Percentiles rank a stretch among this genome's conserved stretches.
These are phyloP conservation scores for Manis javanica DNA, from an alignment of 2,797 vertebrate genomes.

Conservation along the genomic window DNA sequence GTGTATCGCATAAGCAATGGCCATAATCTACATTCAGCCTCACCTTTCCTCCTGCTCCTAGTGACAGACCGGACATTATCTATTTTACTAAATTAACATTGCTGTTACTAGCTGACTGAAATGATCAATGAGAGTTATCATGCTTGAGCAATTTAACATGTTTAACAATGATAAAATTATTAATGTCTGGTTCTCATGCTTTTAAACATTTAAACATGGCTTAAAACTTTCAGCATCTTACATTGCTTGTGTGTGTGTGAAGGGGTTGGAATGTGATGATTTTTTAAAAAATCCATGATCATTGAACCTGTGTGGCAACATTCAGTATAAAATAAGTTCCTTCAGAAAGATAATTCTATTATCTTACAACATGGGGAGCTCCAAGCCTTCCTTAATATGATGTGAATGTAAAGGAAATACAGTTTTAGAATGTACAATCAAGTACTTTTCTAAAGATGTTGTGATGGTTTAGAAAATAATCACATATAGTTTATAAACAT, in stretches of 20 bases:
- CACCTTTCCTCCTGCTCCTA: too few relatives aligned
- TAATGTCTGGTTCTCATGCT: neutral
- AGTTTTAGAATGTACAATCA: neutral
- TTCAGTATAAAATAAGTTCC: conserved; percentile 12
- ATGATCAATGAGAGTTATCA: neutral
- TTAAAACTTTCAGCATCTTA: conserved; percentile 3
- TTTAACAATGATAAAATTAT: neutral
- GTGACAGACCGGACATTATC: neutral
- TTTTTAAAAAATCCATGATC: neutral
- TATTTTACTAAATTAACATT: neutral
- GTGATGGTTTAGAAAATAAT: conserved; percentile 23
- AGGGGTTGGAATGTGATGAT: neutral
- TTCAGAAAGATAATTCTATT: conserved; percentile 44
- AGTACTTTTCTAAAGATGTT: neutral
- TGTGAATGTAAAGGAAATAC: neutral
- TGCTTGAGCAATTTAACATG: neutral
- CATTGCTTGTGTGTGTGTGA: neutral
- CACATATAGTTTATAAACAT: neutral
- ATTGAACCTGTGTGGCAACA: conserved; percentile 40
- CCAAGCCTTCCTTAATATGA: neutral
- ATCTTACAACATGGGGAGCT: neutral
- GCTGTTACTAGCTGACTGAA: neutral
- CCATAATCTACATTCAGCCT: too few relatives aligned
- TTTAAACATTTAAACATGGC: neutral
- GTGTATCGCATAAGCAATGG: neutral